Percentiles rank a stretch among this genome's conserved stretches.
Conservation (phyloP, 2,888 invertebrate genomes). For the Callosobruchus maculatus region DNA sequence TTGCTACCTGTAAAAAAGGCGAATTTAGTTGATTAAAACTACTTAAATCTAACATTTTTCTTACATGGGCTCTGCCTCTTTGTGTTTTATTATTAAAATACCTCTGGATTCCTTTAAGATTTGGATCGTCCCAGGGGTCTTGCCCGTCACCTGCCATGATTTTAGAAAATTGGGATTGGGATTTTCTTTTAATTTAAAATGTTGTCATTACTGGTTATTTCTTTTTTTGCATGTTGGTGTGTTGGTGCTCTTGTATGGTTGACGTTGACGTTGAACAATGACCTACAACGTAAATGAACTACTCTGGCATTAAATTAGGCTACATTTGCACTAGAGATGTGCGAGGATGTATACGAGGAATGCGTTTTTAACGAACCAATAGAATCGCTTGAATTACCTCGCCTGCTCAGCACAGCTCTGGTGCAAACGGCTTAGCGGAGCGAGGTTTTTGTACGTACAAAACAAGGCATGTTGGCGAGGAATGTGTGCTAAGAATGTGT, state of each 20-base stretch:
- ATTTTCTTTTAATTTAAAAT: not conserved
- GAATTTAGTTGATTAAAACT: not conserved
- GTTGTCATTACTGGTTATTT: not conserved
- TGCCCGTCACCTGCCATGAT: not conserved
- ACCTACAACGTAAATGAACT: not conserved
- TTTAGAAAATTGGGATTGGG: not conserved
- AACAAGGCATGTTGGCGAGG: too few relatives aligned
- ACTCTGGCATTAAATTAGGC: too few relatives aligned
- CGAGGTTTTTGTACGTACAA: too few relatives aligned
- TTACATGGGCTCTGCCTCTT: not conserved
- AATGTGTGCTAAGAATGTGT: too few relatives aligned
- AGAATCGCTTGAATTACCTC: too few relatives aligned
- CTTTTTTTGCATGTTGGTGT: not conserved
- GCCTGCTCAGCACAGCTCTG: too few relatives aligned
- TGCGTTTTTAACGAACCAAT: too few relatives aligned
- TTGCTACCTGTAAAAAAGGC: not conserved
- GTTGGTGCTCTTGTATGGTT: not conserved
- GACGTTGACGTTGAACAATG: not conserved
- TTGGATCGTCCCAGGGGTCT: conserved; percentile 1
- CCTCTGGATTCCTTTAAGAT: not conserved
- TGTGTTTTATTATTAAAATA: conserved; percentile 1
- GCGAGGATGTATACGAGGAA: too few relatives aligned
- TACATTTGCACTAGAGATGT: too few relatives aligned
- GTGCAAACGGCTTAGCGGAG: too few relatives aligned
- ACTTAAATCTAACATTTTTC: not conserved